Conservation (phyloP, 2,888 invertebrate species). For the Cheilosia grossa region DNA sequence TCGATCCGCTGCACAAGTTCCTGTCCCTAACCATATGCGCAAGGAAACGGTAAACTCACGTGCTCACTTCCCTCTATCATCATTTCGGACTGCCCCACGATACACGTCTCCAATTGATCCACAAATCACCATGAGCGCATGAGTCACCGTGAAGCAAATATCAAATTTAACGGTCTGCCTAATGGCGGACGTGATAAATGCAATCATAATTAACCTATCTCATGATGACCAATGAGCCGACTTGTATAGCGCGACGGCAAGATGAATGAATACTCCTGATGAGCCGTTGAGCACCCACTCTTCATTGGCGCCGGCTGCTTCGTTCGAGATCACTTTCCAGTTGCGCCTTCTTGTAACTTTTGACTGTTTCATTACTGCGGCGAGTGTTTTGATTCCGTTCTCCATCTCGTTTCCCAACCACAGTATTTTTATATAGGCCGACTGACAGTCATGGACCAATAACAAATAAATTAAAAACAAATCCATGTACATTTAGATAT, state of each 20-base stretch:
- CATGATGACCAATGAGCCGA: slow-evolving; percentile 26
- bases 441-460: not conserved
- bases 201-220: slow-evolving; percentile 27
- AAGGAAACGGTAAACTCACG: too few relatives aligned
- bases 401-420: slow-evolving; percentile 6
- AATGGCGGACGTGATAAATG: slow-evolving; percentile 32
- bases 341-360: not conserved
- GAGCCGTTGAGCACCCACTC: slow-evolving; percentile 14
- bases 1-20: too few relatives aligned
- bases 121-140: not conserved
- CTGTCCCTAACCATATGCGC: too few relatives aligned
- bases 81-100: too few relatives aligned
- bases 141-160: slow-evolving; percentile 8
- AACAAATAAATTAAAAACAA: not conserved
- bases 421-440: slow-evolving; percentile 16
- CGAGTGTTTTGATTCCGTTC: slow-evolving; percentile 18
- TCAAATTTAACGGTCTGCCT: slow-evolving; percentile 20
- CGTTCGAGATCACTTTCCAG: slow-evolving; percentile 2
- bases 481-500: slow-evolving; percentile 17
- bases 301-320: slow-evolving; percentile 5
- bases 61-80: too few relatives aligned
- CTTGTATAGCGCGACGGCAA: slow-evolving; percentile 20
- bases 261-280: slow-evolving; percentile 24
- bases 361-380: slow-evolving; percentile 6
- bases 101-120: not conserved